Evolutionary conservation across 23 tunicate genomes (phyloP).

Genomic region (Phallusia fumigata): DNA sequence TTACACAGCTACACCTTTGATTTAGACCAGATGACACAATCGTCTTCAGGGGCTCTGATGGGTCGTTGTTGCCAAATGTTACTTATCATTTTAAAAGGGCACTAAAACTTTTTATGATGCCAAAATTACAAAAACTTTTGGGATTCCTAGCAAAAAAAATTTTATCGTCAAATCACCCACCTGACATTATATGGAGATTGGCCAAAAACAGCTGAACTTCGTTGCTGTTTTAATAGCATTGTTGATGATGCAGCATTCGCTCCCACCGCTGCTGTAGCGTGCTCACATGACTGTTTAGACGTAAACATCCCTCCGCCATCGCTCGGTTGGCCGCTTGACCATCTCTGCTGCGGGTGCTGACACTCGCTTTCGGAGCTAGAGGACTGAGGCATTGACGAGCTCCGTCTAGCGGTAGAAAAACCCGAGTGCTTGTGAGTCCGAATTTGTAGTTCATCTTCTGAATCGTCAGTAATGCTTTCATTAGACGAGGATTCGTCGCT

Average conservation of each 20-base stretch:
- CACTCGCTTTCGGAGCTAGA: conserved; percentile 44
- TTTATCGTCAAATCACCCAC: conserved; percentile 3
- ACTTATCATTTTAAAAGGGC: too few relatives aligned
- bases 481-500: conserved; percentile 31
- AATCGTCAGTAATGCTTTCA: conserved; percentile 26
- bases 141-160: too few relatives aligned
- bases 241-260: neutral
- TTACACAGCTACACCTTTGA: too few relatives aligned
- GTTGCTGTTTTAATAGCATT: conserved; percentile 20
- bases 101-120: too few relatives aligned
- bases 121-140: too few relatives aligned
- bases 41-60: too few relatives aligned
- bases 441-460: conserved; percentile 16
- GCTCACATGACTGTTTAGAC: neutral
- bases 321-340: neutral
- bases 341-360: neutral
- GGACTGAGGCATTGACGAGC: conserved; percentile 3
- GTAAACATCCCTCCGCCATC: neutral
- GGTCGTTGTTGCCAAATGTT: too few relatives aligned
- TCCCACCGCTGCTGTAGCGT: neutral
- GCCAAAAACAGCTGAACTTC: conserved; percentile 60
- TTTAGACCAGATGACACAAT: too few relatives aligned
- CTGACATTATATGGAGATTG: conserved; percentile 48
- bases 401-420: neutral
- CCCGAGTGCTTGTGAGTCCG: neutral